Evolutionary conservation across 2,113 vertebrate genomes (phyloP).

Genomic region (Pedetes capensis): DNA sequence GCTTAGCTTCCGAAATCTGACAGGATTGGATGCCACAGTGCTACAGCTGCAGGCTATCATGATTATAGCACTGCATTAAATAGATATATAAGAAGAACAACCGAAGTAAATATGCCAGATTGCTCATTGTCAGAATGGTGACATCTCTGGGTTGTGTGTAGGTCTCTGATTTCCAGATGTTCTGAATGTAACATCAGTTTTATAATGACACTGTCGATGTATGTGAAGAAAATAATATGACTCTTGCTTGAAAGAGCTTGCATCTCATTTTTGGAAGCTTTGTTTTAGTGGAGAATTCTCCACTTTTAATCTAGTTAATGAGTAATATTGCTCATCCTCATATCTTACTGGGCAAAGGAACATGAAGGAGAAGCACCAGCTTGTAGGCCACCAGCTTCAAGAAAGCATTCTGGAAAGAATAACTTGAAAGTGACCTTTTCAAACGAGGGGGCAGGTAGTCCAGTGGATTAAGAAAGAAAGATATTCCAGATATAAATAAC

Average conservation of each 20-base stretch:
- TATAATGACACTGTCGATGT: not conserved
- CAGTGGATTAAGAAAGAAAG: slow-evolving; percentile 60
- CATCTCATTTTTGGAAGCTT: not conserved
- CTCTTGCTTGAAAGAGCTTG: not conserved
- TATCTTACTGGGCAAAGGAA: not conserved
- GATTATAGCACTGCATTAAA: not conserved
- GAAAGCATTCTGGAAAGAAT: slow-evolving; percentile 54
- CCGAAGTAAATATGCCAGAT: not conserved
- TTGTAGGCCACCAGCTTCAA: not conserved
- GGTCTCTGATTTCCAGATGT: slow-evolving; percentile 33
- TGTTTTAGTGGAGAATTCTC: not conserved
- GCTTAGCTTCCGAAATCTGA: too few species aligned
- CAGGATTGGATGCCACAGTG: too few species aligned
- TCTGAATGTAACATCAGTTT: not conserved
- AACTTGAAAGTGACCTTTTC: slow-evolving; percentile 67
- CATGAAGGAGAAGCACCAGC: not conserved
- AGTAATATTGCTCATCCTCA: not conserved
- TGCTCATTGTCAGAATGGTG: not conserved
- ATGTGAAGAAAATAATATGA: not conserved
- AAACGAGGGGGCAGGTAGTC: slow-evolving; percentile 20
- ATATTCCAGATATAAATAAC: slow-evolving; percentile 71
- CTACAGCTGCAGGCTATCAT: too few species aligned
- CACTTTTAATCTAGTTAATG: not conserved
- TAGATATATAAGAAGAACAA: not conserved
- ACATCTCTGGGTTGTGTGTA: not conserved